Percentiles rank a stretch among this genome's conserved stretches.
These are phyloP conservation scores for Thaumatotibia leucotreta DNA, from an alignment of 1,140 invertebrate species.

Conservation along the genomic window DNA sequence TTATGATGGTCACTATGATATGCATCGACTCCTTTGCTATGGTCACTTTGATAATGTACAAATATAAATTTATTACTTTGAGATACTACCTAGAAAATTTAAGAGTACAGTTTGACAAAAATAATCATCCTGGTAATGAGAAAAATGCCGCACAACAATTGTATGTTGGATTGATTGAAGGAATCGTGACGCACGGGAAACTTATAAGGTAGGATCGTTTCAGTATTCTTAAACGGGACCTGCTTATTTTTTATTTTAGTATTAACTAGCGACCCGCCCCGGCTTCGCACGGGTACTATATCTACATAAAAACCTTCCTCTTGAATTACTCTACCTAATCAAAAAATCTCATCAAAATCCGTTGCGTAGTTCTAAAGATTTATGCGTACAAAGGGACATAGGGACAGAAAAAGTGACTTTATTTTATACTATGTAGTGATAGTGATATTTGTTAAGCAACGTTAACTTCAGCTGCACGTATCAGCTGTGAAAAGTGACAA, in stretches of 20 bases:
- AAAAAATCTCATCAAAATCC: too few species aligned
- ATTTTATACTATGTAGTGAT: too few species aligned
- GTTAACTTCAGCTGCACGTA: too few species aligned
- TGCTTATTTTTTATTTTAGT: background rate
- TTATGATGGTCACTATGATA: conserved; percentile 51
- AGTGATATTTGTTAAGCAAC: too few species aligned
- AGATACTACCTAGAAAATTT: conserved; percentile 53
- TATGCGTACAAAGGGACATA: too few species aligned
- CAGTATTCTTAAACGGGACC: background rate
- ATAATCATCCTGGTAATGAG: conserved; percentile 25
- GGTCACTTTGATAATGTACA: conserved; percentile 52
- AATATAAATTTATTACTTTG: conserved; percentile 61
- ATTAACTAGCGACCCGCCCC: too few species aligned
- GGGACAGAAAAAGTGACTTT: too few species aligned
- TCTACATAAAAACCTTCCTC: too few species aligned
- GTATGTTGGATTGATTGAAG: conserved; percentile 45
- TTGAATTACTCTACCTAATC: too few species aligned
- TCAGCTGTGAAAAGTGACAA: too few species aligned
- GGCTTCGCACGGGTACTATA: too few species aligned
- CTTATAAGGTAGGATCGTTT: conserved; percentile 36
- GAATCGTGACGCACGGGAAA: conserved; percentile 55
- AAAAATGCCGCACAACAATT: conserved; percentile 36
- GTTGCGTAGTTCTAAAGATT: too few species aligned
- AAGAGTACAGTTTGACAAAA: conserved; percentile 30
- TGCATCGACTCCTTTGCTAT: conserved; percentile 48